Evolutionary conservation across 1,140 invertebrate genomes (phyloP).

Genomic region (Andricus grossulariae): DNA sequence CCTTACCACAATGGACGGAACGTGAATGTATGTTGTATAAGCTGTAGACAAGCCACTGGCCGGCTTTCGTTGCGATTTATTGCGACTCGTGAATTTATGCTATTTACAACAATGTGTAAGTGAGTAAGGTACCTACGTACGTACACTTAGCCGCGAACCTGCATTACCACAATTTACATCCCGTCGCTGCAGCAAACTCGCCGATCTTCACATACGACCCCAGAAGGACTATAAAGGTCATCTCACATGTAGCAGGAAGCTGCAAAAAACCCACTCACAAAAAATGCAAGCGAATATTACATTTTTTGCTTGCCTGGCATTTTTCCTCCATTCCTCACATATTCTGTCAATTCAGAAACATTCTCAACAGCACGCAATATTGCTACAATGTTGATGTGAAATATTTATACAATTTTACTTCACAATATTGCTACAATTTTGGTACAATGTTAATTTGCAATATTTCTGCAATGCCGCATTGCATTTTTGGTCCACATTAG

Average conservation of each 20-base stretch:
- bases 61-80: conserved; percentile 12
- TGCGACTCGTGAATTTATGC: conserved; percentile 11
- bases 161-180: conserved; percentile 19
- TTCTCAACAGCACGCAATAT: too few species aligned
- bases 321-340: too few species aligned
- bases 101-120: conserved; percentile 25
- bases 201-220: conserved; percentile 33
- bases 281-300: neutral
- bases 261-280: neutral
- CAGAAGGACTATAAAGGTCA: conserved; percentile 38
- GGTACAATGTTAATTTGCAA: too few species aligned
- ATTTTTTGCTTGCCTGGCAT: too few species aligned
- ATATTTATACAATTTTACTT: too few species aligned
- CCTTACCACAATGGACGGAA: too few species aligned
- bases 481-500: too few species aligned
- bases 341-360: too few species aligned
- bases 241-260: neutral
- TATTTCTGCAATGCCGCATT: too few species aligned
- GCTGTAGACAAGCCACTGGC: neutral
- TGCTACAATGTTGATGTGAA: too few species aligned
- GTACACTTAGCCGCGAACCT: neutral
- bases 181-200: conserved; percentile 35
- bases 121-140: conserved; percentile 8
- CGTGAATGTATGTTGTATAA: too few species aligned
- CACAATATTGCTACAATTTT: too few species aligned